phyloP scores from a whole-genome alignment of 2,888 invertebrate genomes.

The Epinotia bilunana region DNA sequence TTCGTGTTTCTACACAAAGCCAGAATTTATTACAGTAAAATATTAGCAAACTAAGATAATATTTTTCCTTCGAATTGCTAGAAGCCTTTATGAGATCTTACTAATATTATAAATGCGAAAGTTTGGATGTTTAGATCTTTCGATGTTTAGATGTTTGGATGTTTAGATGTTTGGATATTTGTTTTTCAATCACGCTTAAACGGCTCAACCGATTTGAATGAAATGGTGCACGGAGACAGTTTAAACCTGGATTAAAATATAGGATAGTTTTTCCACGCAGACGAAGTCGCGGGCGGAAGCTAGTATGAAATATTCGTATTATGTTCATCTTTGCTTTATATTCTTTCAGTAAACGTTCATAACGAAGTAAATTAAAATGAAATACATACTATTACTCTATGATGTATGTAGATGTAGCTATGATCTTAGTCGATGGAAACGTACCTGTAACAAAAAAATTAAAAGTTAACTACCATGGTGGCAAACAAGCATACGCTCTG shows the following conservation, averaged over 20 bases:
- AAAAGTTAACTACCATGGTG: not conserved
- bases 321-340: not conserved
- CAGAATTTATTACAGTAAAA: not conserved
- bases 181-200: too few relatives aligned
- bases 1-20: not conserved
- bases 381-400: not conserved
- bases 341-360: not conserved
- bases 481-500: too few relatives aligned
- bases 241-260: too few relatives aligned
- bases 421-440: not conserved
- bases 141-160: too few relatives aligned
- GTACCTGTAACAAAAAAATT: slow-evolving; percentile 30
- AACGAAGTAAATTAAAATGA: not conserved
- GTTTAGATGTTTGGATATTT: too few relatives aligned
- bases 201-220: too few relatives aligned
- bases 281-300: too few relatives aligned
- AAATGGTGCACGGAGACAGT: too few relatives aligned
- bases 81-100: not conserved
- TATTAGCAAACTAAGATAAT: not conserved
- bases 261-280: too few relatives aligned
- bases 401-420: not conserved
- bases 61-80: not conserved
- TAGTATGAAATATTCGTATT: not conserved
- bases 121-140: too few relatives aligned
- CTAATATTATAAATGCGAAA: too few relatives aligned